Evolutionary conservation across 2,113 vertebrate genomes (phyloP).

Genomic region (Etia nguti): DNA sequence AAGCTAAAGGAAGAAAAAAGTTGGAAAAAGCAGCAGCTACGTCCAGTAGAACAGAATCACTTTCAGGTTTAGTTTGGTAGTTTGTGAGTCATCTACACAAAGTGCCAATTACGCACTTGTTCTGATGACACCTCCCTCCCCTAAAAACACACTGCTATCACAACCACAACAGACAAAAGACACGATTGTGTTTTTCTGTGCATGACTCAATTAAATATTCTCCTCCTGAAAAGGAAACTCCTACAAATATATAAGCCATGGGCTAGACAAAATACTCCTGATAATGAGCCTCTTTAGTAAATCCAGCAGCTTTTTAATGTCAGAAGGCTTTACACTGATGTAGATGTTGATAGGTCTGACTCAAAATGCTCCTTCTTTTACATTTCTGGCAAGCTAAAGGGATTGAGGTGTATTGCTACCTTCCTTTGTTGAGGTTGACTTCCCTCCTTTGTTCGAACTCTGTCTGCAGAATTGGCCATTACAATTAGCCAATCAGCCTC

Average conservation of each 20-base stretch:
- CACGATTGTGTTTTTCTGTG: not conserved
- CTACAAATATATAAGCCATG: not conserved
- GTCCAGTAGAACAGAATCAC: not conserved
- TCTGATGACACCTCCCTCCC: not conserved
- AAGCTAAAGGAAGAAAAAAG: not conserved
- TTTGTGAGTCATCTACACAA: not conserved
- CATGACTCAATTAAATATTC: rapidly evolving
- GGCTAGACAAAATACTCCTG: not conserved
- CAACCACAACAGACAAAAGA: not conserved
- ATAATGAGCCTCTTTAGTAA: not conserved
- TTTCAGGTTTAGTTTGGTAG: not conserved
- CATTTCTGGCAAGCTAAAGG: not conserved
- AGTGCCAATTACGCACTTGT: not conserved
- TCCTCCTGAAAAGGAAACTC: not conserved
- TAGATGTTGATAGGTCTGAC: not conserved
- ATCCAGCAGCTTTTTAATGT: not conserved
- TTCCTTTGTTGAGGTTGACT: not conserved
- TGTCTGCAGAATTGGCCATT: not conserved
- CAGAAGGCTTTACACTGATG: not conserved
- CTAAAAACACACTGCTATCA: not conserved
- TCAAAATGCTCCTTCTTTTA: not conserved
- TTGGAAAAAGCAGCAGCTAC: not conserved
- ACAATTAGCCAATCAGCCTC: not conserved
- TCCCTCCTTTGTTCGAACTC: not conserved
- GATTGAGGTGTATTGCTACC: not conserved